These are phyloP conservation scores for Odontamblyopus lacepedii DNA, from an alignment of 2,797 vertebrate genomes.

Conservation along the genomic window DNA sequence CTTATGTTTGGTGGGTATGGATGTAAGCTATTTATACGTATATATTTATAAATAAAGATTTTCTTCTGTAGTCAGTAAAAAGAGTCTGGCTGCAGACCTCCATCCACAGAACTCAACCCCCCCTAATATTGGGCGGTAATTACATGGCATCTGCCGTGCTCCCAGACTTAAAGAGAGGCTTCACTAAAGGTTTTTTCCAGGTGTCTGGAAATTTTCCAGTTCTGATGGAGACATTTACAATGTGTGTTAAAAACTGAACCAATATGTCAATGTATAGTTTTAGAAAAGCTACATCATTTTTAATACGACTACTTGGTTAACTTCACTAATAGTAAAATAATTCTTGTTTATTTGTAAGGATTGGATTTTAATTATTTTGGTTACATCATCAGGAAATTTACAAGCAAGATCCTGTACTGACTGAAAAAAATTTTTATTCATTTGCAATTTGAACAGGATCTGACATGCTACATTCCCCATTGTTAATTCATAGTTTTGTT, in stretches of 20 bases:
- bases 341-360: not conserved
- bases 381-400: not conserved
- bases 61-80: too few relatives aligned
- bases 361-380: not conserved
- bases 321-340: not conserved
- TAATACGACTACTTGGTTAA: not conserved
- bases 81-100: too few relatives aligned
- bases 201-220: not conserved
- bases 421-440: not conserved
- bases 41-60: too few relatives aligned
- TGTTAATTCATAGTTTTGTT: too few relatives aligned
- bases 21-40: too few relatives aligned
- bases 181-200: not conserved
- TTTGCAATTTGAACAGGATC: not conserved
- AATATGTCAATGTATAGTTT: not conserved
- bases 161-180: not conserved
- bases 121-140: not conserved
- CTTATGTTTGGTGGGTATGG: too few relatives aligned
- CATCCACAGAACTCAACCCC: too few relatives aligned
- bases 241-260: not conserved
- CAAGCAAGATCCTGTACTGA: not conserved
- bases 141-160: not conserved
- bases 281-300: not conserved
- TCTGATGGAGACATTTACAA: not conserved
- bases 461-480: not conserved